A percentile compares a stretch with the other conserved stretches of the same genome.
These are phyloP conservation scores for Himalopsyche japonica DNA, from an alignment of 2,888 invertebrate genomes.

Conservation along the genomic window DNA sequence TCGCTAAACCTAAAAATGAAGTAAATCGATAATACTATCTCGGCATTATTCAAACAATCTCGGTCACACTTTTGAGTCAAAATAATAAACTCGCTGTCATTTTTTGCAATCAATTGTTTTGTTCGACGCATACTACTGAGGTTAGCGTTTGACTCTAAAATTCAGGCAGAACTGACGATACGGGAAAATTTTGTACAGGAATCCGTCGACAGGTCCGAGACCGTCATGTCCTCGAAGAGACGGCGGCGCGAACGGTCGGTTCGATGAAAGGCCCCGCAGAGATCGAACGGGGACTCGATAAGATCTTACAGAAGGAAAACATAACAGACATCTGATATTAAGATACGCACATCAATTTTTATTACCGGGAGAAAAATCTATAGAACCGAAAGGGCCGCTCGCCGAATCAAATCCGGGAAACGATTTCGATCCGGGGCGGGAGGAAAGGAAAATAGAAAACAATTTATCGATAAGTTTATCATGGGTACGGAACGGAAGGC, in stretches of 20 bases:
- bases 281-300: too few species aligned
- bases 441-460: background rate
- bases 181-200: background rate
- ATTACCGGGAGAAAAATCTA: background rate
- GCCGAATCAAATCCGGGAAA: background rate
- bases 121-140: background rate
- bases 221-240: too few species aligned
- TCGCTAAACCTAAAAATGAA: conserved; percentile 2
- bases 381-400: background rate
- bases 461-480: background rate
- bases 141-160: background rate
- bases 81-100: background rate
- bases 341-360: background rate
- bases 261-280: too few species aligned
- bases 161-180: background rate
- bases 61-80: background rate
- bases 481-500: conserved; percentile 1
- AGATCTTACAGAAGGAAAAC: too few species aligned
- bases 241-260: too few species aligned
- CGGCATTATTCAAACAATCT: conserved; percentile 3
- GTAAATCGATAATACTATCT: background rate
- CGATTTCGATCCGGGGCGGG: background rate
- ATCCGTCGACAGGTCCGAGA: background rate
- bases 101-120: background rate
- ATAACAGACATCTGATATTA: too few species aligned